These are phyloP conservation scores for Phenganax stokvisi DNA, from an alignment of 92 coral and sea anemone genomes.

Conservation along the genomic window DNA sequence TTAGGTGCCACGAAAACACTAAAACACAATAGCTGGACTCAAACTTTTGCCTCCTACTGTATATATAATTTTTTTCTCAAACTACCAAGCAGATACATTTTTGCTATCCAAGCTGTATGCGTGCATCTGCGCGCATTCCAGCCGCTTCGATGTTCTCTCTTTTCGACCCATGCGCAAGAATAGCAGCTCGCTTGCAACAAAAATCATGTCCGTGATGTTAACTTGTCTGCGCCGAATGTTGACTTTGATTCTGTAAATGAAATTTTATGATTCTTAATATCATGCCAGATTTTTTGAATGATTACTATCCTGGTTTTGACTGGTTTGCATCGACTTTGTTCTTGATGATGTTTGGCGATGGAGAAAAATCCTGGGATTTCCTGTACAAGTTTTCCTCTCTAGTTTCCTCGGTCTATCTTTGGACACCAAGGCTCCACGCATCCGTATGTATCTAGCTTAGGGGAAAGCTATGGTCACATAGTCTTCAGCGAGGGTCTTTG, in stretches of 20 bases:
- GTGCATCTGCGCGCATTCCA: too few relatives aligned
- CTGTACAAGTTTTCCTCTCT: constrained; percentile 87
- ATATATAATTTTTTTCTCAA: too few relatives aligned
- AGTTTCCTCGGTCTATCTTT: constrained; percentile 94
- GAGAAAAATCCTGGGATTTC: constrained; percentile 84
- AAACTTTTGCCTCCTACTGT: too few relatives aligned
- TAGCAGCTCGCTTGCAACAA: neutral
- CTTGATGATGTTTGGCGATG: constrained; percentile 91
- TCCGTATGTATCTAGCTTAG: constrained; percentile 57
- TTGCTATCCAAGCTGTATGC: too few relatives aligned
- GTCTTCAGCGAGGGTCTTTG: neutral
- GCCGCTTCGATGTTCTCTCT: too few relatives aligned
- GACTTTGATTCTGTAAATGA: too few relatives aligned
- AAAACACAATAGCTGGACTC: too few relatives aligned
- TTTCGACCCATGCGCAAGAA: too few relatives aligned
- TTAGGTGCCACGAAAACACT: too few relatives aligned
- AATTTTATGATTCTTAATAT: constrained; percentile 1
- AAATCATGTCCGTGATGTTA: neutral
- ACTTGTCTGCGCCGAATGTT: neutral
- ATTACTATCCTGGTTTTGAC: constrained; percentile 90
- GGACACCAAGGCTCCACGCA: constrained; percentile 94
- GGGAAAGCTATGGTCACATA: neutral
- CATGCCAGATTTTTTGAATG: constrained; percentile 63
- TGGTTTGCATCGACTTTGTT: constrained; percentile 99
- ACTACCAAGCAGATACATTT: too few relatives aligned